Conservation (phyloP, 2,113 vertebrate species). For the Cygnus atratus region DNA sequence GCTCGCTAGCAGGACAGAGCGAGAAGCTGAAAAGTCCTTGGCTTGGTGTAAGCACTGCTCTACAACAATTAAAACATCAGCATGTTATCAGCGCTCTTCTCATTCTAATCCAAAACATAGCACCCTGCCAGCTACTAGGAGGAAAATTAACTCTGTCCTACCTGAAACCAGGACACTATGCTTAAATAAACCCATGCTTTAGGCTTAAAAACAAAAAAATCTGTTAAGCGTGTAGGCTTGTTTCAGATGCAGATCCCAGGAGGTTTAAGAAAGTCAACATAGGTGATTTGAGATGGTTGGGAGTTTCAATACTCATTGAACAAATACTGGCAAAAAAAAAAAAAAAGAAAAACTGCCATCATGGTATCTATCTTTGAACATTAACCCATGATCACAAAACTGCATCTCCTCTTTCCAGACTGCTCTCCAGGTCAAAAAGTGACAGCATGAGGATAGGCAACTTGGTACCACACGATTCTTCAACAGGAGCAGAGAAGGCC, state of each 20-base stretch:
- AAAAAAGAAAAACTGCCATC: neutral
- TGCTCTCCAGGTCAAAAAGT: neutral
- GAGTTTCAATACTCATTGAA: neutral
- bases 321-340: neutral
- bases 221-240: neutral
- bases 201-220: neutral
- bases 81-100: no score
- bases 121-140: no score
- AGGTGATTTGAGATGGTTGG: neutral
- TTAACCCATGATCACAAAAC: neutral
- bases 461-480: neutral
- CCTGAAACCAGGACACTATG: no score
- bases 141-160: no score
- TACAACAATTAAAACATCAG: no score
- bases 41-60: no score
- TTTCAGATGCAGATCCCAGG: neutral
- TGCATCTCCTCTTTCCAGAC: neutral
- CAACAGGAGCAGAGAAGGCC: neutral
- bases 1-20: no score
- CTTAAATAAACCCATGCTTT: neutral
- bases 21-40: no score
- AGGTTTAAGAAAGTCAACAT: neutral
- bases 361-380: neutral
- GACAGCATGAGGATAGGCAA: fast-evolving
- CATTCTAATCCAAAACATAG: no score